Conservation (phyloP, 2,113 vertebrate genomes). For the Riparia riparia region DNA sequence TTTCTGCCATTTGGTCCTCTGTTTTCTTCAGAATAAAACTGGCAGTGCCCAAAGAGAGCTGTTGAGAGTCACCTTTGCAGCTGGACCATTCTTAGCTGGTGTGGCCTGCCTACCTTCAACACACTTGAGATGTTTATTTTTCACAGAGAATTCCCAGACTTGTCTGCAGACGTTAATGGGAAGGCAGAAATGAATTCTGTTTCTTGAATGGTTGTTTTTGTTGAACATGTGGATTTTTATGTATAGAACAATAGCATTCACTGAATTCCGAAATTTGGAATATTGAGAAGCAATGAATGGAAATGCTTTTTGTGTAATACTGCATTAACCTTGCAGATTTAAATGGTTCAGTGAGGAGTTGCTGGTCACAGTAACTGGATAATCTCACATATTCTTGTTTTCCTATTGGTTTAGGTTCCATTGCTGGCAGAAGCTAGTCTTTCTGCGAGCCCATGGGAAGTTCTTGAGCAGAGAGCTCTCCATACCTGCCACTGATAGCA, state of each 20-base stretch:
- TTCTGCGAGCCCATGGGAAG: neutral
- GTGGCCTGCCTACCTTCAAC: neutral
- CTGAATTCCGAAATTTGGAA: neutral
- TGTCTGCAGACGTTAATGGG: neutral
- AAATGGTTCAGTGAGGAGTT: neutral
- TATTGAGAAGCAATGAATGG: neutral
- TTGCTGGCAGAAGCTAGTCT: neutral
- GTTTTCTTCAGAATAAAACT: constrained; percentile 9
- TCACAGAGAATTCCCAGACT: constrained; percentile 24
- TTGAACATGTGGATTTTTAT: constrained; percentile 14
- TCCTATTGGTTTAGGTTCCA: neutral
- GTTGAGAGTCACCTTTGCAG: neutral
- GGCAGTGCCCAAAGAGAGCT: neutral
- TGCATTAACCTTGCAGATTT: neutral
- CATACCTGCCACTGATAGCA: neutral
- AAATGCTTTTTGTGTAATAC: neutral
- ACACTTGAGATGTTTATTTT: constrained; percentile 18
- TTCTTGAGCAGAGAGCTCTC: neutral
- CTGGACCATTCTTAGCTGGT: neutral
- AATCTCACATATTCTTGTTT: neutral
- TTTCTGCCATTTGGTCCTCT: constrained; percentile 10
- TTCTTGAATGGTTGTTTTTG: neutral
- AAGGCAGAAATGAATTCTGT: constrained; percentile 18
- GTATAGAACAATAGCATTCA: neutral
- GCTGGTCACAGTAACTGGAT: neutral